These are phyloP conservation scores for Agrypnia vestita DNA, from an alignment of 1,140 invertebrate genomes.

Conservation along the genomic window DNA sequence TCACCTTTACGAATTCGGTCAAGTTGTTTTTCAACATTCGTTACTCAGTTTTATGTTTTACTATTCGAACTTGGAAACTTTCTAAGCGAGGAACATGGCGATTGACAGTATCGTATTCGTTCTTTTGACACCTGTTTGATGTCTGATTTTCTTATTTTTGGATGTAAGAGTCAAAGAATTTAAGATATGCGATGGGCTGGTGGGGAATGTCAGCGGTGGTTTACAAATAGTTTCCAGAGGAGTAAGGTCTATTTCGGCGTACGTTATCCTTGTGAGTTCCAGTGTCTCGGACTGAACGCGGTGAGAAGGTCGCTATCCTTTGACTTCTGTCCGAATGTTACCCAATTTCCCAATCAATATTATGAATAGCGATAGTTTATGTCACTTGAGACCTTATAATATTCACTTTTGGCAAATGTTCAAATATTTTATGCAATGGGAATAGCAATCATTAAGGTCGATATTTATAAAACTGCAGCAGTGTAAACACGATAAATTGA, in stretches of 20 bases:
- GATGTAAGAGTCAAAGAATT: constrained; percentile 5
- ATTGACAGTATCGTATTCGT: neutral
- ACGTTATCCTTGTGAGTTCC: neutral
- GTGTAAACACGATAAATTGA: neutral
- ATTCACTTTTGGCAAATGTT: neutral
- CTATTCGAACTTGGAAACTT: neutral
- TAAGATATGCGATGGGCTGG: constrained; percentile 3
- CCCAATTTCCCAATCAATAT: neutral
- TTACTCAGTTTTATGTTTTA: neutral
- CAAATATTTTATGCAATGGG: constrained; percentile 2
- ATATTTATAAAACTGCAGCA: neutral
- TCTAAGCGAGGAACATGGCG: neutral
- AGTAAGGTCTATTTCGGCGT: constrained; percentile 1
- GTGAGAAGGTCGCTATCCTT: neutral
- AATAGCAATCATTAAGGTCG: neutral
- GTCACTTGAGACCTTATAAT: constrained; percentile 14
- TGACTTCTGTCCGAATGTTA: neutral
- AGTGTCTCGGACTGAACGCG: neutral
- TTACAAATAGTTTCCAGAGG: constrained; percentile 9
- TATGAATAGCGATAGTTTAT: neutral
- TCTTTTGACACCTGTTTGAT: constrained; percentile 7
- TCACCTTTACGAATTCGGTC: neutral
- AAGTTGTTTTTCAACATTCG: neutral
- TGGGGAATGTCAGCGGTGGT: neutral
- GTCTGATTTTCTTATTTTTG: constrained; percentile 25